Conservation (phyloP, 2,113 vertebrate species). For the Cebidichthys violaceus region DNA sequence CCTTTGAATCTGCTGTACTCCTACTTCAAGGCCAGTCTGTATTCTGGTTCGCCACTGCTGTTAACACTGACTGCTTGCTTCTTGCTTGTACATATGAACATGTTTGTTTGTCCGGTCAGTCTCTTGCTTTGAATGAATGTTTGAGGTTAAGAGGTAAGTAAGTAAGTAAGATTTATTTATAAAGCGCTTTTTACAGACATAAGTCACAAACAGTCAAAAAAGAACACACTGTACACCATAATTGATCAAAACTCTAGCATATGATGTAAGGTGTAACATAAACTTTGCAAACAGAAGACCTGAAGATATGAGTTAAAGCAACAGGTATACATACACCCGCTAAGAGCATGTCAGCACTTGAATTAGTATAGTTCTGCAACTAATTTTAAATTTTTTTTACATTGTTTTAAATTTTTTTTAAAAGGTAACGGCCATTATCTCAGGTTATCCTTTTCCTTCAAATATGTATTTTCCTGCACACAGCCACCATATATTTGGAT, state of each 20-base stretch:
- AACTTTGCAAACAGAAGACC: not conserved
- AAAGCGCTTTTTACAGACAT: too few relatives aligned
- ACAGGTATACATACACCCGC: not conserved
- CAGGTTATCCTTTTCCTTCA: not conserved
- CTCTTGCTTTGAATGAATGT: slow-evolving; percentile 17
- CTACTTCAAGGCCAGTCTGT: slow-evolving; percentile 33
- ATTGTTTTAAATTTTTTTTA: not conserved
- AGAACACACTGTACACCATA: not conserved
- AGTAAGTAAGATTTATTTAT: too few relatives aligned
- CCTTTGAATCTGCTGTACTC: slow-evolving; percentile 2
- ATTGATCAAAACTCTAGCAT: not conserved
- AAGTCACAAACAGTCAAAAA: too few relatives aligned
- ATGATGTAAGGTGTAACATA: not conserved
- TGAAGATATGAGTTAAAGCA: not conserved
- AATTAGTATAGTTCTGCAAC: not conserved
- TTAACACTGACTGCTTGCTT: slow-evolving; percentile 23
- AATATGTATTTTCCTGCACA: not conserved
- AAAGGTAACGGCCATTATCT: not conserved
- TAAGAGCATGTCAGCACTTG: not conserved
- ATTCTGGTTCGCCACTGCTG: slow-evolving; percentile 4
- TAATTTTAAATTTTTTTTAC: not conserved
- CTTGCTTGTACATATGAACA: not conserved
- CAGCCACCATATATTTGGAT: too few relatives aligned
- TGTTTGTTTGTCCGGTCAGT: slow-evolving; percentile 23
- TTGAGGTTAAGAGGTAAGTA: slow-evolving; percentile 12